Base-by-base conservation (phyloP, 2,797 vertebrate species). In the Hypotaenidia okinawae region DNA sequence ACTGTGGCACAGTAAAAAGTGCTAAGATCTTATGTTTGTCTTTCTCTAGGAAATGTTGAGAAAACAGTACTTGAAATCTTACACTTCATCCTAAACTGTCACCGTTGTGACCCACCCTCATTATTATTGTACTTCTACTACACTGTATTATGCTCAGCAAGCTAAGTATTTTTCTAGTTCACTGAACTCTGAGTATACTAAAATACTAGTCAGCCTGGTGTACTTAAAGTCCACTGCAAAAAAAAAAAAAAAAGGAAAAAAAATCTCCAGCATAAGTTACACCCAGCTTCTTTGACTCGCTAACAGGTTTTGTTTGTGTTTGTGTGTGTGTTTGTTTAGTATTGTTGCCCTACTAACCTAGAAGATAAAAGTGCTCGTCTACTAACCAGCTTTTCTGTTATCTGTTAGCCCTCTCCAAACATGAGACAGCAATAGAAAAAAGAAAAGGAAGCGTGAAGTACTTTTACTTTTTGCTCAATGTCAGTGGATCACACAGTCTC, bases 301-400 rank as follows among this genome's bases (percentile, higher is more conserved):
- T 75, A 16, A 16, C 1, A 4, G 2, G 4, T 15, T 59, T 81
- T 59, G 9, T 86, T 77, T n/a, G 55, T 32, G 28, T 0, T 77
- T n/a, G 43, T 45, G 7, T 21, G 30, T 79, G 92, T 91, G 5
- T 30, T 77, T 84, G 49, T 57, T 75, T 75, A 92, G 55, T 62
- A 21, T 13, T 58, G 16, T 86, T 80, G 39, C 58, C 15, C 39
- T n/a, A 59, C 16, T 77, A 69, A 83, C 17, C 32, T 68, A 57
- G 39, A 83, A 94, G 82, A 94, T 30, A 92, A 94, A 85, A 92
- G 66, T 59, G 30, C 19, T 81, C 35, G 69, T 62, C 91, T 96
- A 86, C 58, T 91, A 91, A 94, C 16, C 25, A 81, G 57, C 30
- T 94, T 81, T 73, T 84, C 52, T 28, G 16, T 80, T 93, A 91